Percentiles rank a stretch among this genome's conserved stretches.
Conservation (phyloP, 1,140 invertebrate species). For the Hylaeus volcanicus region DNA sequence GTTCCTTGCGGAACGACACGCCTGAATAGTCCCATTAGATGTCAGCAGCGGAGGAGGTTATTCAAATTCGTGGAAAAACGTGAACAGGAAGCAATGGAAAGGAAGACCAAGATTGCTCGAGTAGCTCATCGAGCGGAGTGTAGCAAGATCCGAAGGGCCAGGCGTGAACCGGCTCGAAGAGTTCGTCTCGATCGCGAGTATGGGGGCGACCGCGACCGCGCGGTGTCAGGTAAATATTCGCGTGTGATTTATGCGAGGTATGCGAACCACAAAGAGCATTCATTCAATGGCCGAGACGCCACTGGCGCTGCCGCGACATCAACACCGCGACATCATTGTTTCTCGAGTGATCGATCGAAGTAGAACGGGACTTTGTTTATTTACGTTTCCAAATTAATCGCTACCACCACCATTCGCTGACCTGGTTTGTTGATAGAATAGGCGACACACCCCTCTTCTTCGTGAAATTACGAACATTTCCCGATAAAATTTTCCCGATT, state of each 20-base stretch:
- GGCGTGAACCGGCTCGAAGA: background rate
- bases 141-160: too few relatives aligned
- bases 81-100: too few relatives aligned
- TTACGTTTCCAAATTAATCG: slow-evolving; percentile 67
- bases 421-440: background rate
- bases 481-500: too few relatives aligned
- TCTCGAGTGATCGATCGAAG: slow-evolving; percentile 50
- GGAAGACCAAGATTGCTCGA: too few relatives aligned
- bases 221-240: slow-evolving; percentile 61
- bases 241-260: slow-evolving; percentile 58
- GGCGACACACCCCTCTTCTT: slow-evolving; percentile 16
- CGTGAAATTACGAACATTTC: background rate
- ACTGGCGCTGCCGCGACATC: slow-evolving; percentile 13
- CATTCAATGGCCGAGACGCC: slow-evolving; percentile 26
- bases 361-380: slow-evolving; percentile 51
- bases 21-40: background rate
- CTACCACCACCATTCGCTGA: slow-evolving; percentile 7
- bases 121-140: too few relatives aligned
- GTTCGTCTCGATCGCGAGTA: slow-evolving; percentile 13
- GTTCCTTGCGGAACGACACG: background rate
- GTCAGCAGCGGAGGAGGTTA: background rate
- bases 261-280: slow-evolving; percentile 16
- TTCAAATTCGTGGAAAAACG: background rate
- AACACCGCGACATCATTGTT: slow-evolving; percentile 21
- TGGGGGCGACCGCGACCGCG: slow-evolving; percentile 1